A percentile compares a stretch with the other conserved stretches of the same genome.
phyloP scores from a whole-genome alignment of 2,888 invertebrate genomes.

The Troides helena region DNA sequence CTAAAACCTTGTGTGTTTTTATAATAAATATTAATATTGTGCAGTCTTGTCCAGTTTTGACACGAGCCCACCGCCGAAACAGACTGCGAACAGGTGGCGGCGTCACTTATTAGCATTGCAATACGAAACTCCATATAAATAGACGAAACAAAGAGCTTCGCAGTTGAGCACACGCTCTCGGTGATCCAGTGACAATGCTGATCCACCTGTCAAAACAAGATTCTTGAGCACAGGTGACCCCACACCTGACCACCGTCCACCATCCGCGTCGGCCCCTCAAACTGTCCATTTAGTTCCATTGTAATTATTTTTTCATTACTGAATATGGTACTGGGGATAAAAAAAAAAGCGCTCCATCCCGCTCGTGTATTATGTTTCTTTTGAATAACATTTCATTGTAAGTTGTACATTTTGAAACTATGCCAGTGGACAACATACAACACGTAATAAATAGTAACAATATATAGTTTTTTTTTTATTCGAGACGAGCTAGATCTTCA shows the following conservation, averaged over 20 bases:
- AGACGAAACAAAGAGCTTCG: slow-evolving; percentile 42
- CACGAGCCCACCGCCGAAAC: slow-evolving; percentile 20
- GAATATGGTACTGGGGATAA: not conserved
- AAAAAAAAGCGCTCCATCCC: slow-evolving; percentile 16
- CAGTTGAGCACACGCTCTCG: slow-evolving; percentile 36
- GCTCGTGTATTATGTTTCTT: slow-evolving; percentile 7
- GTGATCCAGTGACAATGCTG: slow-evolving; percentile 56
- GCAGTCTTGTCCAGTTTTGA: slow-evolving; percentile 3
- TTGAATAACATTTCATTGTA: not conserved
- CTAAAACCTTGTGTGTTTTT: not conserved
- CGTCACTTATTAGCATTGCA: slow-evolving; percentile 21
- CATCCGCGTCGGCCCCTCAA: slow-evolving; percentile 22
- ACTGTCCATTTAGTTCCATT: slow-evolving; percentile 33
- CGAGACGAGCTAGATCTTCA: no score
- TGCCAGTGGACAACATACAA: no score
- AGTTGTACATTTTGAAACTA: not conserved
- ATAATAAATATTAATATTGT: slow-evolving; percentile 3
- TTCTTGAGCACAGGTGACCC: slow-evolving; percentile 58
- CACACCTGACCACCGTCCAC: slow-evolving; percentile 55
- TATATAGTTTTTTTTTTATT: no score
- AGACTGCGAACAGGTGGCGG: slow-evolving; percentile 23
- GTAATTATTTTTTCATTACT: slow-evolving; percentile 31
- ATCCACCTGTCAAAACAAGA: slow-evolving; percentile 73
- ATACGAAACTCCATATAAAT: slow-evolving; percentile 34
- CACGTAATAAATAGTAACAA: not conserved